A percentile compares a stretch with the other conserved stretches of the same genome.
phyloP scores from a whole-genome alignment of 2,113 vertebrate genomes.

The Microtus montanus region DNA sequence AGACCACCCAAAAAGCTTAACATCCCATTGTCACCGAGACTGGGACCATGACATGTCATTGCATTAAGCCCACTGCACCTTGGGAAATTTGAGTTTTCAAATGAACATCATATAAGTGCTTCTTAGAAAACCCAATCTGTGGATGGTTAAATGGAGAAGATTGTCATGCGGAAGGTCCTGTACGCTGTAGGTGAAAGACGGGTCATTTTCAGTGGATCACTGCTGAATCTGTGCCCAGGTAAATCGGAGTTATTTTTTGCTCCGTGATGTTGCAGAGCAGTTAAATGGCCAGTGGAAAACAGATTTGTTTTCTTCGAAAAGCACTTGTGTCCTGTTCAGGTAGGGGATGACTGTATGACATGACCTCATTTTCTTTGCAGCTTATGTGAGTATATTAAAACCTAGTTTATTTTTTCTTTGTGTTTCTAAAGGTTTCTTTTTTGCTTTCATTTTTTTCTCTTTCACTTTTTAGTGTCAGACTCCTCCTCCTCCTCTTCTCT shows the following conservation, averaged over 20 bases:
- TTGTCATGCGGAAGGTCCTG: not conserved
- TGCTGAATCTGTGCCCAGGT: slow-evolving; percentile 27
- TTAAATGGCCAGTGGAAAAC: slow-evolving; percentile 63
- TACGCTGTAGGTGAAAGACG: not conserved
- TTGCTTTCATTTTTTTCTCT: slow-evolving; percentile 83
- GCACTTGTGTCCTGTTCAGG: slow-evolving; percentile 55
- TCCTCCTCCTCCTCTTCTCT: slow-evolving; percentile 91
- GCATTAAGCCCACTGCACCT: not conserved
- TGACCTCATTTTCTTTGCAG: slow-evolving; percentile 78
- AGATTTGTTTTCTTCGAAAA: slow-evolving; percentile 65
- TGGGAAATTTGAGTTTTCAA: slow-evolving; percentile 2
- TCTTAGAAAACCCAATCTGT: slow-evolving; percentile 41
- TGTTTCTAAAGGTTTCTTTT: slow-evolving; percentile 59
- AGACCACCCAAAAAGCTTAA: not conserved
- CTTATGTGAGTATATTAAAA: slow-evolving; percentile 81
- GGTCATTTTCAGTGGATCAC: not conserved
- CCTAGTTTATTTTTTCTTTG: slow-evolving; percentile 70
- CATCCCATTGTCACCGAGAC: accelerated
- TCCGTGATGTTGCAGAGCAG: not conserved
- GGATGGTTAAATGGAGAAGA: not conserved
- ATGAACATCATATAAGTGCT: slow-evolving; percentile 22
- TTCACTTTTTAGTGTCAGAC: slow-evolving; percentile 90
- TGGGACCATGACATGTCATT: not conserved
- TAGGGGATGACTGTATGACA: slow-evolving; percentile 69
- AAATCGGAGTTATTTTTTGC: slow-evolving; percentile 50